phyloP scores from a whole-genome alignment of 2,888 invertebrate species.

The Cephonodes hylas region DNA sequence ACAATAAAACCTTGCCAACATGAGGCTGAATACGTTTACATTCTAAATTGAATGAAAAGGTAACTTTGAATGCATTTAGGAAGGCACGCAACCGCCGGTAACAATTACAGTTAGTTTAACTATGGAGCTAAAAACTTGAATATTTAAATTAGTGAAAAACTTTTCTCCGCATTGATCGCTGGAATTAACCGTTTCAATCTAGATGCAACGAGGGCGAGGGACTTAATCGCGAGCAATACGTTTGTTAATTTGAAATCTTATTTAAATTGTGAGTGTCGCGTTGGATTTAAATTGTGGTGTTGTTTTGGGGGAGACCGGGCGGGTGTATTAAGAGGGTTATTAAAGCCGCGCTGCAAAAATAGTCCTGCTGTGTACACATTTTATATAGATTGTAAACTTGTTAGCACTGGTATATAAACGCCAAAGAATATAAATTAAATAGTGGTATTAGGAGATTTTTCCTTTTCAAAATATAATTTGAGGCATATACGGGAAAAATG shows the following conservation, averaged over 20 bases:
- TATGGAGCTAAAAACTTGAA: not conserved
- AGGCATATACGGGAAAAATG: too few species aligned
- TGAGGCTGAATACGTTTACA: constrained; percentile 23
- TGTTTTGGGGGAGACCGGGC: not conserved
- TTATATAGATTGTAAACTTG: not conserved
- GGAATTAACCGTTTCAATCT: not conserved
- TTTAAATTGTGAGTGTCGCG: not conserved
- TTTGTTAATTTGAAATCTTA: constrained; percentile 4
- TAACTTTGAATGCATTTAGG: constrained; percentile 23
- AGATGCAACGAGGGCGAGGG: not conserved
- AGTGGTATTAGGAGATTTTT: too few species aligned
- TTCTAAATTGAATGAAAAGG: constrained; percentile 24
- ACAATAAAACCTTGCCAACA: not conserved
- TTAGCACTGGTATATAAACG: not conserved
- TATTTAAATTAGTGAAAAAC: constrained; percentile 7
- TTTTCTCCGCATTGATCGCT: not conserved
- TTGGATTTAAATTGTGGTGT: not conserved
- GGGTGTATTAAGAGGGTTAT: not conserved
- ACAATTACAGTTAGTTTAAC: constrained; percentile 13
- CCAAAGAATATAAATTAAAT: too few species aligned
- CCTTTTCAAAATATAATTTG: too few species aligned
- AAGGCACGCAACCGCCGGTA: constrained; percentile 18
- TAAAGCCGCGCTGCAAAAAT: not conserved
- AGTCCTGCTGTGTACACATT: not conserved
- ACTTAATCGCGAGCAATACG: not conserved